Evolutionary conservation across 2,888 invertebrate species (phyloP).

Genomic region (Drosophila neotestacea): DNA sequence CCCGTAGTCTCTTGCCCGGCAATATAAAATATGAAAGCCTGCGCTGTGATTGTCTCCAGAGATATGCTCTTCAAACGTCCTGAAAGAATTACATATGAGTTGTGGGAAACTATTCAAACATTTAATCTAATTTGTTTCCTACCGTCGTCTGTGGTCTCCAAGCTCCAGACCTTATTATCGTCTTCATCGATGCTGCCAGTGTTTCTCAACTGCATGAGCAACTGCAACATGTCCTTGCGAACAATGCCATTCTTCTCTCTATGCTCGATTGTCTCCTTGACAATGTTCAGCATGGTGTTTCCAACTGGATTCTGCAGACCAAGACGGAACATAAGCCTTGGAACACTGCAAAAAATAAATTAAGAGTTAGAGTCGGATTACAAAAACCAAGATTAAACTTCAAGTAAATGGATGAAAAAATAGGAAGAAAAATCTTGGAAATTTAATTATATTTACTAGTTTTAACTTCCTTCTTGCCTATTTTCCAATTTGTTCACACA

Average conservation of each 20-base stretch:
- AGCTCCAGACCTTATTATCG: constrained; percentile 65
- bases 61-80: constrained; percentile 71
- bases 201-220: constrained; percentile 85
- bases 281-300: constrained; percentile 83
- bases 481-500: too few species aligned
- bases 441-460: too few species aligned
- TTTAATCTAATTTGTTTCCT: too few species aligned
- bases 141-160: constrained; percentile 68
- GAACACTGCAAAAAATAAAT: constrained; percentile 44
- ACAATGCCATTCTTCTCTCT: constrained; percentile 84
- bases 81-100: constrained; percentile 9
- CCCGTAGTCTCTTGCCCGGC: constrained; percentile 86
- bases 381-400: too few species aligned
- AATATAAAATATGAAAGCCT: constrained; percentile 84
- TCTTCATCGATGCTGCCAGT: constrained; percentile 75
- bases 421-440: too few species aligned
- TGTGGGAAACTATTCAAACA: too few species aligned
- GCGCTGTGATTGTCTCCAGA: constrained; percentile 81
- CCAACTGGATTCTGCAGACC: constrained; percentile 70
- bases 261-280: constrained; percentile 84
- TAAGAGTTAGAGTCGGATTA: not conserved
- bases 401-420: too few species aligned
- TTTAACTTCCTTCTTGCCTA: too few species aligned
- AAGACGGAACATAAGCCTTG: constrained; percentile 53
- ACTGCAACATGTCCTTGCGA: constrained; percentile 85